phyloP scores from a whole-genome alignment of 2,797 vertebrate species.

The Premnoplex brunnescens region DNA sequence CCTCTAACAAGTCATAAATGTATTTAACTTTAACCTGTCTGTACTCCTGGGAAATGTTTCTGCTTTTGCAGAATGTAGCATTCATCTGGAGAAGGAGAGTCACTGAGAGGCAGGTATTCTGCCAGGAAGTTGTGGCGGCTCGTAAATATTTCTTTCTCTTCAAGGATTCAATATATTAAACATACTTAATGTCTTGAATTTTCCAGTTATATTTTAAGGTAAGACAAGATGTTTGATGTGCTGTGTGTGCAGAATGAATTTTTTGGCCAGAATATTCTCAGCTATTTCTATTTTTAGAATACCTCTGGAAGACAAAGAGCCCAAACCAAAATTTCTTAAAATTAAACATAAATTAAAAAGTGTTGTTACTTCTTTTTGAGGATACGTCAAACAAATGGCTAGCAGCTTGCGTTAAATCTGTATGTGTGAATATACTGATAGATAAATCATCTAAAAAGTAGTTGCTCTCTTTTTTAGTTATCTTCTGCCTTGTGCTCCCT shows the following conservation, averaged over 20 bases:
- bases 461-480: not conserved
- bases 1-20: not conserved
- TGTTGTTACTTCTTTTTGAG: not conserved
- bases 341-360: not conserved
- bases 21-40: not conserved
- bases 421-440: not conserved
- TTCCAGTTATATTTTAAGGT: constrained; percentile 13
- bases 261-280: not conserved
- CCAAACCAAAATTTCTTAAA: not conserved
- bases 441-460: not conserved
- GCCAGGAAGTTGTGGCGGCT: constrained; percentile 6
- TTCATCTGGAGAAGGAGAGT: not conserved
- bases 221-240: not conserved
- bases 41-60: not conserved
- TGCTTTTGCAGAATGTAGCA: not conserved
- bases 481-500: not conserved
- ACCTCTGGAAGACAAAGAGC: not conserved
- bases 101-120: not conserved
- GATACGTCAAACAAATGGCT: not conserved
- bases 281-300: constrained; percentile 1
- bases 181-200: not conserved
- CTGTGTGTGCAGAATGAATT: not conserved
- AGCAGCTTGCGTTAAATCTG: not conserved
- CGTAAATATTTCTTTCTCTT: not conserved
- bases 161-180: not conserved